Base-by-base conservation (phyloP, 2,797 vertebrate species). In the Coendou prehensilis region DNA sequence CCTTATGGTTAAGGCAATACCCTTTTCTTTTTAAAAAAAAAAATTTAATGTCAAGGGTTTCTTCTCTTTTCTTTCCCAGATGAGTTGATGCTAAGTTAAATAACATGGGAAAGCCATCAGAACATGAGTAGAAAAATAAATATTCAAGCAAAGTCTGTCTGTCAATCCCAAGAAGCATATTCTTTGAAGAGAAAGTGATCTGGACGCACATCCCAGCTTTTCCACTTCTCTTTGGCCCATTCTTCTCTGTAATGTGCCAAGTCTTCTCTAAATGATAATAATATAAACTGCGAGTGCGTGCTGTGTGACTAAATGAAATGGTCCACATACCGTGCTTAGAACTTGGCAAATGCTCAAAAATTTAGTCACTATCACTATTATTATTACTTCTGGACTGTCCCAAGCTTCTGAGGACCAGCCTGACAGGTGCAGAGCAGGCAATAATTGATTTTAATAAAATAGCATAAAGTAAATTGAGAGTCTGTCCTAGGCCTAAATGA, bases 1-100 rank as follows among this genome's bases (percentile, higher is more conserved):
- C 30, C 17, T 9, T 78, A 5, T 47, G 57, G 26, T 86, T 61
- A 92, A 78, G 61, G 89, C 41, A 33, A 59, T 23, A 45, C 30
- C 14, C 8, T 56, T 59, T 52, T 28, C 79, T 78, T 87, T 71
- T 41, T 41, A 41, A 41, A 23, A 23, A 41, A 23, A 23, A 75
- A 20, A 47, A 63, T 30, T 52, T 79, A 41, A 9, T 26, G 20
- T 87, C 79, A 78, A 54, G 78, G 41, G 20, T 63, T 93, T 79
- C 67, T 59, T 95, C 78, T 47, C 6, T 64, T 89, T 89, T 75
- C n/a, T 89, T 93, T 93, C 88, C 3, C 37, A 71, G 47, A 82
- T n/a, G 59, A 63, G 47, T 10, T 64, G 82, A 88, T 78, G 22
- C 15, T 89, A 90, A 92, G 50, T 64, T 90, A 93, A 93, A 86